Base-by-base conservation (phyloP, 2,797 vertebrate species). In the Coregonus ussuriensis region DNA sequence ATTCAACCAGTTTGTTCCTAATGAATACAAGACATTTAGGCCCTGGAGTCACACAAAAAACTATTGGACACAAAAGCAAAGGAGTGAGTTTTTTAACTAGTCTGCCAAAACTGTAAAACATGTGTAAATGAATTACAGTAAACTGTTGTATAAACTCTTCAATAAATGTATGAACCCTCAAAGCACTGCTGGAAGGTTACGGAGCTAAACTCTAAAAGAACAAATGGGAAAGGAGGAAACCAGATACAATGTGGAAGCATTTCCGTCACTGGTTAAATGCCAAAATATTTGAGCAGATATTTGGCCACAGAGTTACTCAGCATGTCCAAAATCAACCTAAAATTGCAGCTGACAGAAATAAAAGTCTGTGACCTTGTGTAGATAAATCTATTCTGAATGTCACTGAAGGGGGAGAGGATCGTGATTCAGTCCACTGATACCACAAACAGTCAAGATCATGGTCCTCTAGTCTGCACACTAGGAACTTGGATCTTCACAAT, bases 261-360 rank as follows among this genome's bases (percentile, higher is more conserved):
- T 88, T 88, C 81, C 82, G 78, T 86, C 81, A 83, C 81, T 77
- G 72, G 68, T 66, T 72, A 79, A 73, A 80, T 89, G 75, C 31
- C 74, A 77, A 86, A 92, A 82, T 76, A 83, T 76, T 85, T 87
- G 79, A 56, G 71, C 83, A 89, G 88, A 92, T 89, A 87, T 82
- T 81, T 89, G 87, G 83, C 85, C 31, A 2, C 5, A 62, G 82
- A 78, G 68, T 83, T 13, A 15, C 77, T 78, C 41, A 0, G 74
- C 71, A 81, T 72, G 73, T 89, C 88, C 88, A 91, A 91, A 86
- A 84, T 84, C 89, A 91, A 91, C 83, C 15, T 78, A 35, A 65
- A 77, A 81, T 80, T 67, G 74, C 81, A 77, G 85, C 67, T 21
- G 51, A 87, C 79, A 78, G 80, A 89, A 85, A 88, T 65, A 62